Base-by-base conservation (phyloP, 2,888 invertebrate genomes). In the Tuta absoluta region DNA sequence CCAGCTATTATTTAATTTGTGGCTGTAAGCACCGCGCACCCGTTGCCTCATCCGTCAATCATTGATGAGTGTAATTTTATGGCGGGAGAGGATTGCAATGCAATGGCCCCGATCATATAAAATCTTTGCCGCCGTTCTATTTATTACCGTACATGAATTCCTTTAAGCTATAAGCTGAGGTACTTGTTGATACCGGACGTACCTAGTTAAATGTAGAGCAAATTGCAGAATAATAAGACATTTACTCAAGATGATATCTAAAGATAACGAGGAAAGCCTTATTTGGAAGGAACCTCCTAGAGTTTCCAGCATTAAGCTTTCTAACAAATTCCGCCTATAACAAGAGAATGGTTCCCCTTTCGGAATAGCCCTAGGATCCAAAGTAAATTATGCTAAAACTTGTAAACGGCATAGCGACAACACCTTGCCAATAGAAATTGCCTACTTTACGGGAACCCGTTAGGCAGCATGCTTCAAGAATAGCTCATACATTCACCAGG, bases 401-500 rank as follows among this genome's bases (percentile, higher is more conserved):
- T 45, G 45, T 45, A 45, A 45, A 45, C 45, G n/a, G 17, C 5
- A 45, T 45, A 45, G 45, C 45, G n/a, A 45, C n/a, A 45, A 45
- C 45, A 45, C 45, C n/a, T 45, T 45, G 45, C 45, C 45, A 45
- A n/a, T 49, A 49, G 49, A 28, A 28, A 21, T 33, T 56, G 17
- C 24, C 24, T 56, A 33, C 56, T 56, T n/a, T 33, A 33, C 12
- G 33, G 56, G 19, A 24, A 11, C 53, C 28, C 53, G 28, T 53
- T 53, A 53, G 21, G 24, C 53, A 33, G 33, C 28, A 12, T 8
- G 56, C 17, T 56, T 56, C 56, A 56, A 56, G 56, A 56, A 56
- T 56, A 56, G 56, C 56, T 56, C 33, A 56, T 33, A 56, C 28
- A n/a, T 12, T 14, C 28, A 45, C 11, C 38, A 66, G 75, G 72